Conservation (phyloP, 2,888 invertebrate genomes). For the Didymodactylos carnosus region DNA sequence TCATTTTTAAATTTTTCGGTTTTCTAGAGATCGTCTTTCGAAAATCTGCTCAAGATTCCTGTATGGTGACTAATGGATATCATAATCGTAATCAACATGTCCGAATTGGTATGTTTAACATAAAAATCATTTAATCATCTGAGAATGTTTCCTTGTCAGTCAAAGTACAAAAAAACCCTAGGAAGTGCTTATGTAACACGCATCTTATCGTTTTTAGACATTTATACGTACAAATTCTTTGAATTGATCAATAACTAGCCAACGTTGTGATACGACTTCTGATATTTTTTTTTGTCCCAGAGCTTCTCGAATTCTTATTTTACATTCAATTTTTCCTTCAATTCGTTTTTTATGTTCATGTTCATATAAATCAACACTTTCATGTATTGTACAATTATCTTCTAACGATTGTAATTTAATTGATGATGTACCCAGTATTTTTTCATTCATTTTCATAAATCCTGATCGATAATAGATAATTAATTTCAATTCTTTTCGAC, state of each 20-base stretch:
- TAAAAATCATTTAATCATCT: too few species aligned
- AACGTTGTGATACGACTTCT: constrained; percentile 67
- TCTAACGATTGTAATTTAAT: constrained; percentile 75
- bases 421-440: constrained; percentile 56
- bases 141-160: too few species aligned
- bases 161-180: too few species aligned
- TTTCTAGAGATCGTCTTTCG: too few species aligned
- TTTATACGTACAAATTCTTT: not conserved
- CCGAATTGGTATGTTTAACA: too few species aligned
- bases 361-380: constrained; percentile 66
- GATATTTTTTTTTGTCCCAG: constrained; percentile 48
- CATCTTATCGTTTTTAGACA: too few species aligned
- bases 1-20: too few species aligned
- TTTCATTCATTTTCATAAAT: constrained; percentile 71
- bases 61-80: too few species aligned
- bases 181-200: too few species aligned
- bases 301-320: constrained; percentile 65
- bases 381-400: constrained; percentile 65
- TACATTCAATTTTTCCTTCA: constrained; percentile 73
- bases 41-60: too few species aligned
- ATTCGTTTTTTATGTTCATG: constrained; percentile 59
- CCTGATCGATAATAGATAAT: constrained; percentile 82
- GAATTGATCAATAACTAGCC: constrained; percentile 54
- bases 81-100: too few species aligned
- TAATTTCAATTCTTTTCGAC: constrained; percentile 66